Conservation (phyloP, 2,888 invertebrate species). For the Panzeria rudis region DNA sequence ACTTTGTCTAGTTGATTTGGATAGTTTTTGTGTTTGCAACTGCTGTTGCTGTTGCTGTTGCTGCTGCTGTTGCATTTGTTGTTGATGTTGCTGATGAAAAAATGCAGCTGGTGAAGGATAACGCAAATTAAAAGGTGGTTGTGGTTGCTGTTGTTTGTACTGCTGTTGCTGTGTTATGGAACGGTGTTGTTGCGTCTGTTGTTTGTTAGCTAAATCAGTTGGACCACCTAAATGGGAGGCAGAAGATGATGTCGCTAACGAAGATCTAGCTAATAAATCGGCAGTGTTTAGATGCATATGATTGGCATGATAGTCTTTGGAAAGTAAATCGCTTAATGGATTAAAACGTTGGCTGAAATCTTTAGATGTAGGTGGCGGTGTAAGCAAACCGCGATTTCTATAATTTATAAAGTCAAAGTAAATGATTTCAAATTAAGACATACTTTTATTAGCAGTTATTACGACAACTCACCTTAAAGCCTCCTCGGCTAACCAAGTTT, state of each 20-base stretch:
- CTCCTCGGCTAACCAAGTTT: conserved; percentile 84
- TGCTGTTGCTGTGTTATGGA: conserved; percentile 73
- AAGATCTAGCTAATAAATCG: conserved; percentile 75
- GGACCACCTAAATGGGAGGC: conserved; percentile 38
- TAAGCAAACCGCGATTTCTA: conserved; percentile 82
- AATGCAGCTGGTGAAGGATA: conserved; percentile 75
- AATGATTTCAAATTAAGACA: neutral
- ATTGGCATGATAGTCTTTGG: conserved; percentile 81
- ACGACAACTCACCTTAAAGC: conserved; percentile 80
- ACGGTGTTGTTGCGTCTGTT: conserved; percentile 67
- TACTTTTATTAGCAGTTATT: too few species aligned
- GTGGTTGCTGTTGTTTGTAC: conserved; percentile 72
- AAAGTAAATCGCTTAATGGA: conserved; percentile 82
- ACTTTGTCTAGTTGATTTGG: conserved; percentile 74
- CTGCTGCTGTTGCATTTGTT: conserved; percentile 67
- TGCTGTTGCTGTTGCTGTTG: conserved; percentile 65
- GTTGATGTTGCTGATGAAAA: conserved; percentile 74
- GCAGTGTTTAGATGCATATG: conserved; percentile 73
- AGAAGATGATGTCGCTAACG: conserved; percentile 65
- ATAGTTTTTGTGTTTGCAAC: conserved; percentile 74
- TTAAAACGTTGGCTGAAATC: conserved; percentile 82
- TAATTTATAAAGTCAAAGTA: neutral
- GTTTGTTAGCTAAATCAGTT: conserved; percentile 62
- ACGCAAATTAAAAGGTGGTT: conserved; percentile 74
- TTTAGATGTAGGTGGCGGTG: conserved; percentile 79